Base-by-base conservation (phyloP, 2,888 invertebrate species). In the Entomobrya proxima region DNA sequence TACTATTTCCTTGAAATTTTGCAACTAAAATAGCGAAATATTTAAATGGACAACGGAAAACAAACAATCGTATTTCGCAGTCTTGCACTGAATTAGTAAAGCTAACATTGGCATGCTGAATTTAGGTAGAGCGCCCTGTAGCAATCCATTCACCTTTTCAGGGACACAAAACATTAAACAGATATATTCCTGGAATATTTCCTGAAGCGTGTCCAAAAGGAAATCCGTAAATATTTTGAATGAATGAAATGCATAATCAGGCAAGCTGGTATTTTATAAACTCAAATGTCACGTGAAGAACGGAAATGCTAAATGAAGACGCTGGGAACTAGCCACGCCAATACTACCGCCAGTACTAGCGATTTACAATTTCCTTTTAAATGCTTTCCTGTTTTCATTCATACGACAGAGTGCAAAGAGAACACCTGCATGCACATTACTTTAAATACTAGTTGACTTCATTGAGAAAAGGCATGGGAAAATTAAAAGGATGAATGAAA, bases 381-480 rank as follows among this genome's bases (percentile, higher is more conserved):
- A 35, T 67, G 35, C 27, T 32, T 64, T 30, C 64, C 79, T 30
- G 24, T 61, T 50, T 83, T 44, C 84, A 78, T 84, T 84, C 77
- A 84, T 69, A 72, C 77, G 72, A 55, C 50, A 50, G 32, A 7
- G 24, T 40, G 64, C 35, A 72, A 61, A 61, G 69, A 82, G 77
- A 44, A 69, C 77, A 84, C 84, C 77, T 84, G 84, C 18, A 64
- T 30, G 32, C 32, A 35, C 24, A 30, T n/a, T 52, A 30, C 30
- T 52, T 35, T 18, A 50, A 15, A 50, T 27, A 61, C 21, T n/a
- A 32, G 72, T 47, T 72, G 30, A 47, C 30, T 69, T 78, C 84
- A 84, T 84, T 84, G 44, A 84, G 77, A 84, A 84, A 77, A 84
- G 67, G n/a, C 44, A 76, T 52, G 21, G n/a, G 50, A 40, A 58